Conservation (phyloP, 2,888 invertebrate species). For the Byasa hedistus region DNA sequence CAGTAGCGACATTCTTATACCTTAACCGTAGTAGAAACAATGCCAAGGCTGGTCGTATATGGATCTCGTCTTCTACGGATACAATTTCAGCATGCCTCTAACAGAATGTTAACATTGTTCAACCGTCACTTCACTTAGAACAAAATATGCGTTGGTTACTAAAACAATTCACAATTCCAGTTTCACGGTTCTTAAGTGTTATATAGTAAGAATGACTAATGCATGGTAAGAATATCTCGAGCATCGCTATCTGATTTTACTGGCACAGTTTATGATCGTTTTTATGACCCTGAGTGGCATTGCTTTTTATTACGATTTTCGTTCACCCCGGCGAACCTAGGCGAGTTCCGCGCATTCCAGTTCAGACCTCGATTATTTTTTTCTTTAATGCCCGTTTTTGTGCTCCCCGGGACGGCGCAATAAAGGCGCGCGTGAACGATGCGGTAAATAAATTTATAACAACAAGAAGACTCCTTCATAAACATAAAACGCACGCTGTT, state of each 20-base stretch:
- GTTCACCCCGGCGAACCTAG: conserved; percentile 21
- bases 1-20: conserved; percentile 50
- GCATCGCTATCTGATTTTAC: conserved; percentile 49
- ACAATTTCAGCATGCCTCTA: conserved; percentile 44
- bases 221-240: conserved; percentile 16
- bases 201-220: conserved; percentile 36
- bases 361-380: conserved; percentile 10
- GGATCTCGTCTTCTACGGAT: conserved; percentile 40
- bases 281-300: conserved; percentile 44
- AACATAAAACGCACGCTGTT: conserved; percentile 52
- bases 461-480: conserved; percentile 47
- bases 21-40: conserved; percentile 56
- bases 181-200: background rate
- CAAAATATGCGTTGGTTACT: conserved; percentile 27
- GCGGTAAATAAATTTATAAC: conserved; percentile 47
- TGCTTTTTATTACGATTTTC: conserved; percentile 30
- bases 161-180: conserved; percentile 10
- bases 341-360: conserved; percentile 9
- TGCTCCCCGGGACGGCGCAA: conserved; percentile 34
- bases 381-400: conserved; percentile 5
- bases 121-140: conserved; percentile 11
- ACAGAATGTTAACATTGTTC: conserved; percentile 43
- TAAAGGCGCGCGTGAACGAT: conserved; percentile 41
- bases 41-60: conserved; percentile 50
- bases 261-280: conserved; percentile 51